Evolutionary conservation across 2,888 invertebrate species (phyloP).

Genomic region (Caenorhabditis becei): DNA sequence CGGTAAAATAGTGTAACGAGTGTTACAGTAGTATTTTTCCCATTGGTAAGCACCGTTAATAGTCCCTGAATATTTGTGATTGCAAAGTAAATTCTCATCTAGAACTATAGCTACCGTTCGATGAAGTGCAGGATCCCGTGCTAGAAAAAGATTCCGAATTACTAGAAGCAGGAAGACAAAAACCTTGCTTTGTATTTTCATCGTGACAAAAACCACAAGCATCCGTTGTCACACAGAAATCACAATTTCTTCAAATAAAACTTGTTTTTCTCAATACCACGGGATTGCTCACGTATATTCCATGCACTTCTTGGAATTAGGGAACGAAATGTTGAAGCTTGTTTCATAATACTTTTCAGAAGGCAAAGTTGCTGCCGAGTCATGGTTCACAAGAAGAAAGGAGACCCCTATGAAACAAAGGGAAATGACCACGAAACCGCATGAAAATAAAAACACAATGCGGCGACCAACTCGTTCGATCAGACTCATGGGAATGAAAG

Average conservation of each 20-base stretch:
- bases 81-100: too few species aligned
- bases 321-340: conserved; percentile 40
- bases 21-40: conserved; percentile 65
- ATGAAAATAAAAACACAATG: conserved; percentile 73
- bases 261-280: neutral
- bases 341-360: conserved; percentile 13
- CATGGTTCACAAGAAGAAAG: conserved; percentile 62
- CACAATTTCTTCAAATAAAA: neutral
- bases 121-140: conserved; percentile 43
- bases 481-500: conserved; percentile 78
- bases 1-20: conserved; percentile 81
- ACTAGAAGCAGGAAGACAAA: conserved; percentile 43
- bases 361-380: conserved; percentile 37
- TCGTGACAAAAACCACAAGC: conserved; percentile 82
- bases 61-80: too few species aligned
- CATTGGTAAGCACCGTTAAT: too few species aligned
- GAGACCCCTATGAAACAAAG: conserved; percentile 76
- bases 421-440: conserved; percentile 72
- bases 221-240: conserved; percentile 82
- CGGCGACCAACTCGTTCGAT: conserved; percentile 77
- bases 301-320: conserved; percentile 47
- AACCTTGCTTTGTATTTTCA: conserved; percentile 47
- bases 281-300: conserved; percentile 27
- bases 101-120: neutral
- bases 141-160: conserved; percentile 41